Percentiles rank a stretch among this genome's conserved stretches.
Evolutionary conservation across 2,888 invertebrate genomes (phyloP).

Genomic region (Trissolcus japonicus): DNA sequence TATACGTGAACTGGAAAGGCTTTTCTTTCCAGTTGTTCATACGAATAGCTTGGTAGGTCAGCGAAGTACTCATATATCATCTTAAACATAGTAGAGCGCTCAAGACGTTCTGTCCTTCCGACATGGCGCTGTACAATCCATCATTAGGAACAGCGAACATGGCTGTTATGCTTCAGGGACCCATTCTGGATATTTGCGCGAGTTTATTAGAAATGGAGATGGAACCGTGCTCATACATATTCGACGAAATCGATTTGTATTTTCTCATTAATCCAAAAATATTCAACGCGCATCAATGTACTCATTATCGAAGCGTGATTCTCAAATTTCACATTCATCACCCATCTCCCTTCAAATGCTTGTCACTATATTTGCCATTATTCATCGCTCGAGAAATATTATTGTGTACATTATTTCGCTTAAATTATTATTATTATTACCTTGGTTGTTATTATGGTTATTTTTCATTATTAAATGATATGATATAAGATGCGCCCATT

Average conservation of each 20-base stretch:
- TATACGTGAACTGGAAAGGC: no score
- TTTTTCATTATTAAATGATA: no score
- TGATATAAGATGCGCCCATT: no score
- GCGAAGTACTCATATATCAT: conserved; percentile 41
- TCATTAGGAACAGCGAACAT: conserved; percentile 46
- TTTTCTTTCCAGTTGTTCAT: neutral
- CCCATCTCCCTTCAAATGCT: neutral
- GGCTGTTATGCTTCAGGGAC: conserved; percentile 42
- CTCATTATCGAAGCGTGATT: conserved; percentile 16
- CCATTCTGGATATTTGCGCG: conserved; percentile 32
- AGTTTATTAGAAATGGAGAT: conserved; percentile 41
- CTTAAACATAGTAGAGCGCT: conserved; percentile 40
- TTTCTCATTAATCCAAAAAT: conserved; percentile 23
- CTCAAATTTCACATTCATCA: conserved; percentile 2
- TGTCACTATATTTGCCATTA: neutral
- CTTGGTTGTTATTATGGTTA: no score
- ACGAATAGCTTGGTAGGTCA: conserved; percentile 25
- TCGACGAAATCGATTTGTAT: conserved; percentile 29
- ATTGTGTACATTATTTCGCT: no score
- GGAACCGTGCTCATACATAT: conserved; percentile 25
- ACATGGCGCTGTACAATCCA: conserved; percentile 48
- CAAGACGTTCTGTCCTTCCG: conserved; percentile 50
- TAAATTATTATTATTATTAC: no score
- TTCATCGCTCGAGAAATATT: no score
- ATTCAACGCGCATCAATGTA: conserved; percentile 25